Percentiles rank a stretch among this genome's conserved stretches.
Evolutionary conservation across 2,113 vertebrate species (phyloP).

Genomic region (Archilochus colubris): DNA sequence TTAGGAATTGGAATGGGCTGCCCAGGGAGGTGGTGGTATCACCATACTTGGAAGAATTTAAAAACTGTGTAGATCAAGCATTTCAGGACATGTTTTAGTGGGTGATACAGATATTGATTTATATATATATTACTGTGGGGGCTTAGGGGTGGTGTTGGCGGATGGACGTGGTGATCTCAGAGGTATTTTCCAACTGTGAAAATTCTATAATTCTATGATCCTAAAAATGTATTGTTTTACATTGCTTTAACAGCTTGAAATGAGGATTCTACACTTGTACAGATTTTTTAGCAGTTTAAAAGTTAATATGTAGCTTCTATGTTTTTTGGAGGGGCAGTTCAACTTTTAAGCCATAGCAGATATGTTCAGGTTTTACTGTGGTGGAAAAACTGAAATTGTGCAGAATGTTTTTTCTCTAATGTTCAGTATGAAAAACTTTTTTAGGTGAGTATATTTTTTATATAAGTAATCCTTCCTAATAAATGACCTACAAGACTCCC

Average conservation of each 20-base stretch:
- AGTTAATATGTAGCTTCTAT: background rate
- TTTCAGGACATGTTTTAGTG: too few species aligned
- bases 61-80: too few species aligned
- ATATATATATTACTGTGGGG: too few species aligned
- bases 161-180: background rate
- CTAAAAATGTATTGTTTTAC: background rate
- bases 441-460: background rate
- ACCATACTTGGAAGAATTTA: too few species aligned
- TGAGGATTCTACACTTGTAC: background rate
- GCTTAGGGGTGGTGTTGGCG: too few species aligned
- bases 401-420: background rate
- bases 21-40: too few species aligned
- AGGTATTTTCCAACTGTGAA: too few species aligned
- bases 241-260: background rate
- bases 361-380: background rate
- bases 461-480: background rate
- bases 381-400: background rate
- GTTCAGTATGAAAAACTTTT: background rate
- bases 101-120: too few species aligned
- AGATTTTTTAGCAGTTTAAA: background rate
- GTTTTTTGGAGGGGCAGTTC: background rate
- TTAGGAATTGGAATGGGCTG: too few species aligned
- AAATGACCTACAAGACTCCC: background rate
- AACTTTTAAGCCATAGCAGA: background rate
- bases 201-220: too few species aligned